phyloP scores from a whole-genome alignment of 2,888 invertebrate species.

The Sphaerophoria rueppellii region DNA sequence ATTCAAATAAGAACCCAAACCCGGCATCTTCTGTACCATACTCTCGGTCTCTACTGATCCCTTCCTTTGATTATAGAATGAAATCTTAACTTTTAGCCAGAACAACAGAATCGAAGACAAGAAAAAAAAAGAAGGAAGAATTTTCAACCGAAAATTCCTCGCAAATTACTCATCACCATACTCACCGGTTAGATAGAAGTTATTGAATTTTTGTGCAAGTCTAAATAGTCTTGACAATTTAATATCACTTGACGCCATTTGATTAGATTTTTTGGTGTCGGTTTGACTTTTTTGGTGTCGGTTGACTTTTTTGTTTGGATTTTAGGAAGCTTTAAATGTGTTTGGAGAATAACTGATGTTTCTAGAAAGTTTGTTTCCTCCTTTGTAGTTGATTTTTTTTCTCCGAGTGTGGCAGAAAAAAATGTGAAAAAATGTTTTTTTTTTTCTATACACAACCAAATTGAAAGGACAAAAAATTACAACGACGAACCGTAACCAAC shows the following conservation, averaged over 20 bases:
- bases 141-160: constrained; percentile 30
- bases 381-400: constrained; percentile 52
- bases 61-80: too few species aligned
- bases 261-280: constrained; percentile 26
- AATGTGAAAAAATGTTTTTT: constrained; percentile 8
- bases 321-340: background rate
- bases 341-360: constrained; percentile 42
- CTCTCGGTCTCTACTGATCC: too few species aligned
- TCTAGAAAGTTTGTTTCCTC: constrained; percentile 22
- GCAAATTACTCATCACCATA: constrained; percentile 84
- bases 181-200: constrained; percentile 93
- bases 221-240: constrained; percentile 88
- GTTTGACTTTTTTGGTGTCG: background rate
- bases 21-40: constrained; percentile 33
- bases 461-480: background rate
- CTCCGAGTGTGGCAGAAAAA: constrained; percentile 15
- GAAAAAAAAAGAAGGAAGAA: constrained; percentile 23
- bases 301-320: constrained; percentile 5
- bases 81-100: background rate
- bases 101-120: background rate
- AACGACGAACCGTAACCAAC: constrained; percentile 71
- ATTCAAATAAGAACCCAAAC: constrained; percentile 39
- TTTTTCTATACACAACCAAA: constrained; percentile 12
- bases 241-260: constrained; percentile 80
- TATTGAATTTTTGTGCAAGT: constrained; percentile 93